Evolutionary conservation across 2,888 invertebrate species (phyloP), one percentile per base, ranked within the genome.

Genomic region (Allolobophora icterica): DNA sequence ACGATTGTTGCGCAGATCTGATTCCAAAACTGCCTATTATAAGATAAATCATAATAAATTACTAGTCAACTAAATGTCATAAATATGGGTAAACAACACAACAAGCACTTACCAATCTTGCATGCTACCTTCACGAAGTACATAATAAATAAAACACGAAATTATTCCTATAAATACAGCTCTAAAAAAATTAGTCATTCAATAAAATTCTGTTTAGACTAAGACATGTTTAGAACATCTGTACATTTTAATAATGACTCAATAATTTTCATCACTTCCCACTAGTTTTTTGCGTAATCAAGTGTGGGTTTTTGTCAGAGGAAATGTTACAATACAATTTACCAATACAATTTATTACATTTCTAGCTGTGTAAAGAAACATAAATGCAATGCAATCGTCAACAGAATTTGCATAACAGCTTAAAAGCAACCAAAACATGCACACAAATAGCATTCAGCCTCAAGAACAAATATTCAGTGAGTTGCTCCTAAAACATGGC

Each of bases 1-100:
- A 92, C 96, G 94, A 92, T 96, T 96, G 42, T 95, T 95, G n/a
- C 95, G 94, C 24, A 96, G 94, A 91, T 96, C 95, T 90, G 95
- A 95, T 91, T 96, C 96, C 90, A 95, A 95, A 2, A 95, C 95
- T 92, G 95, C 95, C 93, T 95, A 90, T 15, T 91, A 90, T 35
- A 87, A 71, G 71, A 71, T 30, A 71, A 71, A 71, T 3, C 71
- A 71, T n/a, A 71, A 71, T 71, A n/a, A 71, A 71, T n/a, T 71
- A 71, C 71, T n/a, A 71, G 11, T 71, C 71, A n/a, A 71, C n/a
- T 52, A n/a, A 71, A 71, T n/a, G 71, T 11, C n/a, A 30, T 38
- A 71, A n/a, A 30, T 8, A 0, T 71, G 71, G 21, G 52, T 52
- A 21, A 52, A 52, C 13, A 52, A n/a, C n/a, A 71, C 13, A n/a